A percentile compares a stretch with the other conserved stretches of the same genome.
These are phyloP conservation scores for Orbicella faveolata DNA, from an alignment of 64 coral and sea anemone genomes.

Conservation along the genomic window DNA sequence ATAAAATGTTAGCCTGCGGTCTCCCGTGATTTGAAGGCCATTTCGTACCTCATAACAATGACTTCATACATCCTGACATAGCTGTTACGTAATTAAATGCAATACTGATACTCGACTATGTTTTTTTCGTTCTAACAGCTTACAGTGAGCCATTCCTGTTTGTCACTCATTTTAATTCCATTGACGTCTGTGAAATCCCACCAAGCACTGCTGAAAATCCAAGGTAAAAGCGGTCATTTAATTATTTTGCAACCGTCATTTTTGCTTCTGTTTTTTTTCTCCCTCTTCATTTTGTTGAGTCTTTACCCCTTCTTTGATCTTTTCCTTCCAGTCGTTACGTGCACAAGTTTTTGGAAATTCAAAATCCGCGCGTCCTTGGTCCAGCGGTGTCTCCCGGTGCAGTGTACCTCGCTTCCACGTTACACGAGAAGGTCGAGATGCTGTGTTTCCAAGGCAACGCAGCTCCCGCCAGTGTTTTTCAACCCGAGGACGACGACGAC, in stretches of 20 bases:
- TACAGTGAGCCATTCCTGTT: slow-evolving; percentile 93
- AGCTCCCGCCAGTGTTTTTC: slow-evolving; percentile 51
- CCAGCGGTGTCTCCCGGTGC: slow-evolving; percentile 84
- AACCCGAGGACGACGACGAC: slow-evolving; percentile 74
- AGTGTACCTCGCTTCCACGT: slow-evolving; percentile 83
- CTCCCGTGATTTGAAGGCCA: too few species aligned
- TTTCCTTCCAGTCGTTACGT: slow-evolving; percentile 69
- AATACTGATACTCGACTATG: background rate
- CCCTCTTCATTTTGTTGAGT: background rate
- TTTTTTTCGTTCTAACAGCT: slow-evolving; percentile 57
- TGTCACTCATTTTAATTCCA: slow-evolving; percentile 97
- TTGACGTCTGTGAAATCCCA: slow-evolving; percentile 96
- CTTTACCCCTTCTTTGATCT: background rate
- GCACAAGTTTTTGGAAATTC: slow-evolving; percentile 93
- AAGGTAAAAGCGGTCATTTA: background rate
- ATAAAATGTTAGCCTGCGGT: too few species aligned
- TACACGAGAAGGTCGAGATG: slow-evolving; percentile 80
- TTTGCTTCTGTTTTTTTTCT: too few species aligned
- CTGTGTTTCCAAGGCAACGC: slow-evolving; percentile 94
- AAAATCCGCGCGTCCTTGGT: slow-evolving; percentile 88
- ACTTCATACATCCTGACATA: too few species aligned
- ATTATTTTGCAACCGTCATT: too few species aligned
- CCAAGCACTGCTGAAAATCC: slow-evolving; percentile 10
- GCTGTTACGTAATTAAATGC: too few species aligned
- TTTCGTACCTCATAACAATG: too few species aligned